These are phyloP conservation scores for Spinus pinus DNA, from an alignment of 2,797 vertebrate genomes.

Conservation along the genomic window DNA sequence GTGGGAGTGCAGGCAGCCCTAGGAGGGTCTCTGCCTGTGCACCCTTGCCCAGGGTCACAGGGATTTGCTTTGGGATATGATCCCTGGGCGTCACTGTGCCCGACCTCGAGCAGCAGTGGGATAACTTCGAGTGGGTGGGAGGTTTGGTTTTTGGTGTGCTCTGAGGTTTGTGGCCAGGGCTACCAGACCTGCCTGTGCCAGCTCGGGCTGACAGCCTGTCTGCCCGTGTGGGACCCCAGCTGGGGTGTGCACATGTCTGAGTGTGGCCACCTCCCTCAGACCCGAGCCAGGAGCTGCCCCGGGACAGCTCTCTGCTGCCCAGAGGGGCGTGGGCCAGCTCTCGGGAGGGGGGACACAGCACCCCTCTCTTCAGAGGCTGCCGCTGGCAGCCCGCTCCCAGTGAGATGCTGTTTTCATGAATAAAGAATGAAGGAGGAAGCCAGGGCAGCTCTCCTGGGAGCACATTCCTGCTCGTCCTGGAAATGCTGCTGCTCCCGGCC, in stretches of 20 bases:
- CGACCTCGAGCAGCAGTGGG: rapidly evolving
- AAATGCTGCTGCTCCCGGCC: slow-evolving; percentile 12
- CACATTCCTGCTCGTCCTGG: slow-evolving; percentile 51
- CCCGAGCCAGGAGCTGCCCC: background rate
- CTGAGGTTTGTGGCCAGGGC: rapidly evolving
- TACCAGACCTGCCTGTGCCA: background rate
- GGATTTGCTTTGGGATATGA: rapidly evolving
- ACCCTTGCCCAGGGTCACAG: background rate
- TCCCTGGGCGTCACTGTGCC: background rate
- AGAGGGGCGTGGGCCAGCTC: background rate
- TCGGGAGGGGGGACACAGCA: background rate
- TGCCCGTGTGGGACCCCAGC: rapidly evolving
- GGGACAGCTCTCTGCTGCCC: background rate
- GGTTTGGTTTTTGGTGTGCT: rapidly evolving
- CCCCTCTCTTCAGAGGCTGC: background rate
- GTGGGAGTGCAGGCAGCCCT: background rate
- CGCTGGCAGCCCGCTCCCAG: background rate
- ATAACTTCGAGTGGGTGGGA: background rate
- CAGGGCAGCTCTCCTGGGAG: slow-evolving; percentile 30
- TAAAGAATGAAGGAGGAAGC: slow-evolving; percentile 58
- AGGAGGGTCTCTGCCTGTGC: background rate
- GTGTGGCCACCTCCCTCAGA: rapidly evolving
- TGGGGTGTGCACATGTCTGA: rapidly evolving
- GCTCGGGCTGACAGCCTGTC: background rate
- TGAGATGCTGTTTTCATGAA: slow-evolving; percentile 43